Base-by-base conservation (phyloP, 2,797 vertebrate species). In the Chloroceryle amazona region DNA sequence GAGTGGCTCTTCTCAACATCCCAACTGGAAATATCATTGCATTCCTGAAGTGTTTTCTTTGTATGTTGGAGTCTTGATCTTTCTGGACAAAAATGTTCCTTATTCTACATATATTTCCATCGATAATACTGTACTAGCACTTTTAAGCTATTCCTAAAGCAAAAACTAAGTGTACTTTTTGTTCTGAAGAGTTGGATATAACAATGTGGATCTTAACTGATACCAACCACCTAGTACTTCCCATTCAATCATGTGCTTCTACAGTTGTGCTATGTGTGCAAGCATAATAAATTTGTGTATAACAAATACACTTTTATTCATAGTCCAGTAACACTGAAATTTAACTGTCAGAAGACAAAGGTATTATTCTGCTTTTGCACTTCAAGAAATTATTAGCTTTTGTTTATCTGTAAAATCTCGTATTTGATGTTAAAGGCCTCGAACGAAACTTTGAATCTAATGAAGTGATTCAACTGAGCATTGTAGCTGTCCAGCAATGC, bases 101-200 rank as follows among this genome's bases (percentile, higher is more conserved):
- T 81, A 46, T 46, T 80, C 47, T 61, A 33, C 8, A 25, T 52
- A 42, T 44, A 52, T 66, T 47, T 8, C 60, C 19, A 26, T 52
- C 26, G 42, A 5, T 65, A 57, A 15, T 66, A 52, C 42, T 51
- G 23, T 65, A 37, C 29, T 49, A 51, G 37, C 23, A 57, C 28
- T 57, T 51, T 47, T 66, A 37, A 93, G 66, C 42, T 79, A 72
- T 92, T 93, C 33, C 74, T 63, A 70, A 17, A 72, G 60, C 81
- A 81, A 87, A 95, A 93, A 41, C n/a, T 65, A 52, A 88, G 16
- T 91, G 67, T 90, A 67, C 55, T 80, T 67, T 39, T 37, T 37
- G n/a, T 39, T 46, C 52, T 42, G 26, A 86, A 94, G 66, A 81
- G 51, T 16, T 81, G 61, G 28, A 41, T 92, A 60, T 94, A 83